Base-by-base conservation (phyloP, 2,888 invertebrate species). In the Brenthis hecate region DNA sequence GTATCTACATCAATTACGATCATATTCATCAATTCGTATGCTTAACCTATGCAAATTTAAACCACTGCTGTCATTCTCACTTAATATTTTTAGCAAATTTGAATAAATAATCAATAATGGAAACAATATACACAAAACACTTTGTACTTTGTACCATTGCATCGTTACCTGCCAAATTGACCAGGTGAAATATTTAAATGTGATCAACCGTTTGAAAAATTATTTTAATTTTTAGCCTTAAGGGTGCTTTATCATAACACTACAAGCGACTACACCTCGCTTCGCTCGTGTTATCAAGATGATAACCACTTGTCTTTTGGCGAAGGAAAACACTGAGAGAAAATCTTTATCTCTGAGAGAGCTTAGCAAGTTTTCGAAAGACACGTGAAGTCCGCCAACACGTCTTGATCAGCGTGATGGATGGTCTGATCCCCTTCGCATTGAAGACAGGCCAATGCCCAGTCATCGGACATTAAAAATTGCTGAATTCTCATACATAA, bases 151-250 rank as follows among this genome's bases (percentile, higher is more conserved):
- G 16, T 56, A 43, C 11, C 2, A 6, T 43, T 43, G 36, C 36
- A 43, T 43, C 36, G 86, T 88, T 83, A 81, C 83, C 78, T 82
- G 80, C 82, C 84, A 86, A 91, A 91, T 90, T 91, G 91, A 90
- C 90, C 91, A 80, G 87, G 85, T 81, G 83, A 84, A 77, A 78
- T 85, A 87, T 88, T 85, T 76, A 83, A 85, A 84, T 75, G 11
- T 48, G 60, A 60, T 55, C 66, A 60, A 48, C 55, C 6, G 32
- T 48, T 54, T 66, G 66, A 66, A 60, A 55, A 58, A 66, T 66
- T 13, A 48, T 48, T 58, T n/a, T 50, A 32, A 6, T 16, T n/a
- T 13, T 3, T 32, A 50, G n/a, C 13, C 13, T 0, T 60, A 50
- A 60, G 60, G 60, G 60, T 60, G 50, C 0, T 23, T 23, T 50